These are phyloP conservation scores for Danio choprae DNA, from an alignment of 2,797 vertebrate genomes.

Conservation along the genomic window DNA sequence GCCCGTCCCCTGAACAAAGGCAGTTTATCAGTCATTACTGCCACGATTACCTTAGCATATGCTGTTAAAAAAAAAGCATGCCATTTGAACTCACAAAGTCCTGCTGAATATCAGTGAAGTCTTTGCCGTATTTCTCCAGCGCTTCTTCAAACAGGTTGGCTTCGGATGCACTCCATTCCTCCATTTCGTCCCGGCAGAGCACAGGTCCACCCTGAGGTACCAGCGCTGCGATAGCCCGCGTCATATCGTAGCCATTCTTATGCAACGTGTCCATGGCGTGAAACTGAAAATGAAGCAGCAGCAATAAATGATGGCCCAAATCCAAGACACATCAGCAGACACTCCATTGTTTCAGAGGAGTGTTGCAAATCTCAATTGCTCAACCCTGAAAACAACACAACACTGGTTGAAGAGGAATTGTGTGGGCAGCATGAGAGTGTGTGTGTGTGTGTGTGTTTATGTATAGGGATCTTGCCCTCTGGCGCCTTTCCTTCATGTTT, in stretches of 20 bases:
- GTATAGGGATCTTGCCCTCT: slow-evolving; percentile 32
- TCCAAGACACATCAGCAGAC: neutral
- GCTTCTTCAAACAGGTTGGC: slow-evolving; percentile 97
- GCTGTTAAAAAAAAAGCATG: neutral
- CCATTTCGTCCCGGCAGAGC: slow-evolving; percentile 97
- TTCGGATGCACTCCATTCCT: slow-evolving; percentile 97
- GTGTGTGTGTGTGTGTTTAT: slow-evolving; percentile 24
- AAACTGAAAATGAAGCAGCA: slow-evolving; percentile 76
- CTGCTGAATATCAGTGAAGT: slow-evolving; percentile 97
- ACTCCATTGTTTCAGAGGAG: neutral
- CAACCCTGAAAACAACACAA: slow-evolving; percentile 6
- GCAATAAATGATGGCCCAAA: neutral
- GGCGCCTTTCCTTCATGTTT: slow-evolving; percentile 29
- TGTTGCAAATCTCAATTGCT: neutral
- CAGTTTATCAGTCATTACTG: slow-evolving; percentile 34
- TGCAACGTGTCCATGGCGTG: slow-evolving; percentile 98
- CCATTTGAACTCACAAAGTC: slow-evolving; percentile 89
- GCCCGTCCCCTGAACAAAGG: slow-evolving; percentile 27
- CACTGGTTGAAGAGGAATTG: neutral
- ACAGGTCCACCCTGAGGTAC: slow-evolving; percentile 96
- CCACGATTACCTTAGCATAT: slow-evolving; percentile 3
- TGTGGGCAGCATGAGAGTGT: slow-evolving; percentile 16
- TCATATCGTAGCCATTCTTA: slow-evolving; percentile 91
- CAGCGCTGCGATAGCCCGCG: slow-evolving; percentile 92
- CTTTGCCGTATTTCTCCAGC: slow-evolving; percentile 96